Conservation (phyloP, 1,140 invertebrate genomes). For the Listronotus oregonensis region DNA sequence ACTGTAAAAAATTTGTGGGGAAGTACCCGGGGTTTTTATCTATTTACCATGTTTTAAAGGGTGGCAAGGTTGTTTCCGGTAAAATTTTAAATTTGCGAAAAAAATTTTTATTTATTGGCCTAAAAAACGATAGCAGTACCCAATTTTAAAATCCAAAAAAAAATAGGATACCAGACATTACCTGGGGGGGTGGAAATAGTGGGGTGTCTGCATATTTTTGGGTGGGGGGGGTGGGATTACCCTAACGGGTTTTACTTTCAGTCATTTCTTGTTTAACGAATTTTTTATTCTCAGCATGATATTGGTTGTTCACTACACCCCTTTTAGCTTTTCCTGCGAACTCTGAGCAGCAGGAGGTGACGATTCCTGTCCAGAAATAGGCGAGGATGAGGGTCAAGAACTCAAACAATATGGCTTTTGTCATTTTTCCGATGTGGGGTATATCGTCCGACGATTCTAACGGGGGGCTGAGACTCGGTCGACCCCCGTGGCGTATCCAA, state of each 20-base stretch:
- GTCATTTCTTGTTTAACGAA: slow-evolving; percentile 38
- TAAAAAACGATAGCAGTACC: no score
- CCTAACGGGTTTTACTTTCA: background rate
- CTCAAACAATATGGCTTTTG: slow-evolving; percentile 62
- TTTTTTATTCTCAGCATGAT: slow-evolving; percentile 48
- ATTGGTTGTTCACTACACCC: slow-evolving; percentile 1
- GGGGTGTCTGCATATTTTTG: slow-evolving; percentile 36
- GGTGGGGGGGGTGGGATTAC: slow-evolving; percentile 40
- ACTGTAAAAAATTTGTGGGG: no score
- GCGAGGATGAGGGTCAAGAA: slow-evolving; percentile 53
- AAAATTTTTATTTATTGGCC: no score
- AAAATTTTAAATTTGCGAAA: no score
- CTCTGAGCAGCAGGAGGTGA: background rate
- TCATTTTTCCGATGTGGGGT: slow-evolving; percentile 62
- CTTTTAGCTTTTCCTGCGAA: background rate
- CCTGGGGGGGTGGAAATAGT: slow-evolving; percentile 31
- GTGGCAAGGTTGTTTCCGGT: no score
- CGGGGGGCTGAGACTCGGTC: slow-evolving; percentile 65
- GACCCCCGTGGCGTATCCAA: slow-evolving; percentile 62
- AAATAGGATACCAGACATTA: no score
- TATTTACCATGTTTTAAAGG: no score
- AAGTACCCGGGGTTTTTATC: no score
- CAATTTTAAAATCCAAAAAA: no score
- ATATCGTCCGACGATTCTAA: slow-evolving; percentile 64
- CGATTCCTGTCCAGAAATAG: slow-evolving; percentile 38